Evolutionary conservation across 2,113 vertebrate genomes (phyloP).

Genomic region (Chaetorhynchus papuensis): DNA sequence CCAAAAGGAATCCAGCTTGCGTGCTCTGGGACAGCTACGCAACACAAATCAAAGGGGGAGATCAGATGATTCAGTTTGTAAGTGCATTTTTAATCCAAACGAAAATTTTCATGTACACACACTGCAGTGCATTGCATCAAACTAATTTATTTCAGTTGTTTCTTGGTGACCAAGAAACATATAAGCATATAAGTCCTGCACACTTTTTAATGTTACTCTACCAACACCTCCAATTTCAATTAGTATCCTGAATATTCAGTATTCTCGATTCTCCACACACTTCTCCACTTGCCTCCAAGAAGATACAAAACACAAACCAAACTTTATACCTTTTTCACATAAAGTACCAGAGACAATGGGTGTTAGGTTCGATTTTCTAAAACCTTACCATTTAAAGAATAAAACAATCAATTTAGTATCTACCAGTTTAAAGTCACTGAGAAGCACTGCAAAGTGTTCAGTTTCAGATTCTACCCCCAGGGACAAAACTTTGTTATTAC

Average conservation of each 20-base stretch:
- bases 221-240: background rate
- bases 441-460: background rate
- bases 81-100: background rate
- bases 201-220: background rate
- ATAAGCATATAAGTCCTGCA: background rate
- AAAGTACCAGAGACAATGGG: background rate
- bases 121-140: background rate
- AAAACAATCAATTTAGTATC: background rate
- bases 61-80: background rate
- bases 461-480: background rate
- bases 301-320: background rate
- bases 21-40: background rate
- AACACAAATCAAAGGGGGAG: background rate
- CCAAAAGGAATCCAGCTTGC: background rate
- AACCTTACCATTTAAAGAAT: background rate
- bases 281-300: background rate
- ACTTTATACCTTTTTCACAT: background rate
- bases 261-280: background rate
- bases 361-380: background rate
- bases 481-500: background rate
- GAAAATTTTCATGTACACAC: background rate
- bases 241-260: background rate
- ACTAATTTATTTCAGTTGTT: background rate
- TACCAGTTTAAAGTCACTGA: background rate
- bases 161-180: background rate